Conservation (phyloP, 1,140 invertebrate genomes). For the Neelides sp. region DNA sequence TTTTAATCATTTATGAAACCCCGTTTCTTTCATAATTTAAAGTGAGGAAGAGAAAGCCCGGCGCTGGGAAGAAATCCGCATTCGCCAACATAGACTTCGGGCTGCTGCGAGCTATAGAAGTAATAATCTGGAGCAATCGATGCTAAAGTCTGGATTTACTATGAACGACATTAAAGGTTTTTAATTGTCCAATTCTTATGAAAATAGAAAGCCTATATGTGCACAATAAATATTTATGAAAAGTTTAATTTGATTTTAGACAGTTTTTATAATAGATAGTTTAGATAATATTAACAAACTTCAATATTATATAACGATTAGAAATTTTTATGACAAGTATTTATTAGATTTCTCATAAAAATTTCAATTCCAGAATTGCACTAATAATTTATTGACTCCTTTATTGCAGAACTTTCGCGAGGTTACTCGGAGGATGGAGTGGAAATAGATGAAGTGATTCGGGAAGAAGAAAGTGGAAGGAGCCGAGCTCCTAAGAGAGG, state of each 20-base stretch:
- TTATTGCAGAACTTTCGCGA: constrained; percentile 53
- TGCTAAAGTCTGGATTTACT: constrained; percentile 73
- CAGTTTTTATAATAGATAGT: too few relatives aligned
- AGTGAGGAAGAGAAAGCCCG: constrained; percentile 68
- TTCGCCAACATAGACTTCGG: constrained; percentile 60
- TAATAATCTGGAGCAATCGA: constrained; percentile 77
- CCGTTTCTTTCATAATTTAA: too few relatives aligned
- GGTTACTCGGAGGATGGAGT: constrained; percentile 68
- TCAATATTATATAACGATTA: too few relatives aligned
- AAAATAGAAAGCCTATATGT: too few relatives aligned
- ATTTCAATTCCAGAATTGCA: constrained; percentile 20
- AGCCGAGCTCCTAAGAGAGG: constrained; percentile 35
- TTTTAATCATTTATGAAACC: too few relatives aligned
- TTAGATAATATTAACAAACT: too few relatives aligned
- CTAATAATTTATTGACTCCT: constrained; percentile 5
- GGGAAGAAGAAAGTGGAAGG: constrained; percentile 36
- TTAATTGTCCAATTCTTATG: background rate
- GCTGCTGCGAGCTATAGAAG: constrained; percentile 53
- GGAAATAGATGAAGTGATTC: constrained; percentile 53
- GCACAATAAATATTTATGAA: too few relatives aligned
- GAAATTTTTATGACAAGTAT: too few relatives aligned
- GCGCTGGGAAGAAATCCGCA: constrained; percentile 78
- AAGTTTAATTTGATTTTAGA: too few relatives aligned
- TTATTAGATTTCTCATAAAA: too few relatives aligned
- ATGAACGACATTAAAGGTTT: constrained; percentile 86